These are phyloP conservation scores for Listronotus oregonensis DNA, from an alignment of 1,140 invertebrate genomes.

Conservation along the genomic window DNA sequence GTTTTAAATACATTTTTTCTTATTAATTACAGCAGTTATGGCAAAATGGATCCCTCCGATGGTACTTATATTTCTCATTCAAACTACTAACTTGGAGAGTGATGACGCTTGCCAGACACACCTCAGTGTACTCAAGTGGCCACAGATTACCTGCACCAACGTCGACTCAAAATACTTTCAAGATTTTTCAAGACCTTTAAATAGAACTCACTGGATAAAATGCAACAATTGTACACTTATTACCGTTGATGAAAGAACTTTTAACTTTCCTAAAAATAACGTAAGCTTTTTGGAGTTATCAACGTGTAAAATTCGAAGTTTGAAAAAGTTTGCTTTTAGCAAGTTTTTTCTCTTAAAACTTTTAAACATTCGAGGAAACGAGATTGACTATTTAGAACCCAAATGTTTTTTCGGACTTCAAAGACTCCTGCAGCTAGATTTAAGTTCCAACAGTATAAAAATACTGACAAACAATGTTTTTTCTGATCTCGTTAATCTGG, in stretches of 20 bases:
- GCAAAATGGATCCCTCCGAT: constrained; percentile 41
- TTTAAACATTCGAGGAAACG: constrained; percentile 45
- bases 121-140: constrained; percentile 31
- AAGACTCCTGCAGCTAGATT: constrained; percentile 45
- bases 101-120: constrained; percentile 32
- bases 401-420: constrained; percentile 44
- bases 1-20: background rate
- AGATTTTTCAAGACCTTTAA: constrained; percentile 40
- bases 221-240: constrained; percentile 47
- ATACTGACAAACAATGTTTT: constrained; percentile 47
- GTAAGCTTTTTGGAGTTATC: constrained; percentile 45
- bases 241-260: constrained; percentile 45
- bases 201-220: constrained; percentile 46
- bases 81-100: constrained; percentile 28
- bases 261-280: constrained; percentile 47
- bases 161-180: constrained; percentile 42
- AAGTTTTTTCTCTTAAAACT: constrained; percentile 44
- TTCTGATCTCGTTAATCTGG: constrained; percentile 45
- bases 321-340: constrained; percentile 43
- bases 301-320: constrained; percentile 27
- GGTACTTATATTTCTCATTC: constrained; percentile 26
- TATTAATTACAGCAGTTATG: constrained; percentile 41
- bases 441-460: constrained; percentile 46
- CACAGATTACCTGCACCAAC: constrained; percentile 46
- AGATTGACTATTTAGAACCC: constrained; percentile 39